Base-by-base conservation (phyloP, 2,797 vertebrate species). In the Scolopax rusticola region DNA sequence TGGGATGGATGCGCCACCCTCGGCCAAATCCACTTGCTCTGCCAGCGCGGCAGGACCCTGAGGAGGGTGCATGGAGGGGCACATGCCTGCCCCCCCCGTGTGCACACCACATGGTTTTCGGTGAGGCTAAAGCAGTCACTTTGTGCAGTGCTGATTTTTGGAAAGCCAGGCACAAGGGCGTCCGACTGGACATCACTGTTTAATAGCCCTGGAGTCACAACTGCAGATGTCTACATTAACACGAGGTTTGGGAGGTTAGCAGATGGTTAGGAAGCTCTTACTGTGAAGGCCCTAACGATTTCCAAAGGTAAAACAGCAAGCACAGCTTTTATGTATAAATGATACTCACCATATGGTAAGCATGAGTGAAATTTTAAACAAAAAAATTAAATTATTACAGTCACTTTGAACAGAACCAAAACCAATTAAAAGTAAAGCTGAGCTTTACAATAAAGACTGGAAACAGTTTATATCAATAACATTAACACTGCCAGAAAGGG, bases 271-370 rank as follows among this genome's bases (percentile, higher is more conserved):
- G 95, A 98, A 98, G 96, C 88, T 82, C 97, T 97, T 85, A 96
- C 97, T 97, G 97, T 94, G 97, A 97, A 95, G 93, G 94, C 71
- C 87, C 86, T 92, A 97, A 97, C 12, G 47, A 97, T 97, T 97
- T 98, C 93, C 95, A 98, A 98, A 98, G 96, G 96, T 97, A 98
- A 92, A 98, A 97, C 95, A 97, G 96, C 96, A 97, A 98, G 97
- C 73, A 95, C 73, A 95, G 95, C 91, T 97, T 97, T 98, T 98
- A 98, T 95, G 82, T 97, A 97, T 97, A 98, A 98, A 97, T 91
- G 95, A 98, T 97, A 89, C 67, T 91, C 79, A 92, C 97, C 98
- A 97, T 97, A 98, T 98, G 97, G 96, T 56, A 43, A 96, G 68
- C 75, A 95, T 85, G 96, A 98, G 76, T 91, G 87, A 98, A 96